Evolutionary conservation across 2,888 invertebrate species (phyloP), one percentile per base, ranked within the genome.

Genomic region (Megastigmus dorsalis): DNA sequence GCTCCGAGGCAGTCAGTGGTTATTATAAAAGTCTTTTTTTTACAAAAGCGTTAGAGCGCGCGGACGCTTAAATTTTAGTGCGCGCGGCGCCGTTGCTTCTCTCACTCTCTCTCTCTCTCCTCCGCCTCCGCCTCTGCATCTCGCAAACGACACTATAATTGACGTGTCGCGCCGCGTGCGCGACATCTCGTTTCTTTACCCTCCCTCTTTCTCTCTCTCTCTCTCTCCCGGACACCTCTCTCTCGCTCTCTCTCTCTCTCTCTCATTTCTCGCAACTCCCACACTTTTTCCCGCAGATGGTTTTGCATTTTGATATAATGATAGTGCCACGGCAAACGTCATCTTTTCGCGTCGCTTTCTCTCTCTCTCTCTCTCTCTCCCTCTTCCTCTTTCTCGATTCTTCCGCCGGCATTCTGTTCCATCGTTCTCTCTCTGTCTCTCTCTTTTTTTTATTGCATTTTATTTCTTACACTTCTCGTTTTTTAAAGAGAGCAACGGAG

Each of bases 271-370:
- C 52, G 28, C 7, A 9, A n/a, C n/a, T 30, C 36, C 20, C 48
- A 33, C n/a, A 10, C 28, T n/a, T 20, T 28, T 9, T 30, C 36
- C 20, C 48, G 43, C n/a, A 10, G 66, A 65, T 43, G 54, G 45
- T 66, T 66, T 55, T 52, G 23, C 66, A 66, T 41, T 54, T 43
- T 67, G 33, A 67, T 55, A 57, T 67, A 67, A 67, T 67, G 67
- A 55, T 33, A 33, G 33, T 9, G 33, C 41, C 2, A 9, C 9
- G 5, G n/a, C 13, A n/a, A 38, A 20, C 38, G 13, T n/a, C 9
- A 2, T 30, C n/a, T 57, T 20, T 30, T n/a, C 59, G 18, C 20
- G 20, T 20, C 36, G 3, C 26, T 26, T 26, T 18, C 30, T 55
- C 2, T 57, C 20, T 4, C 20, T n/a, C 18, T 13, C 28, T 10